phyloP scores from a whole-genome alignment of 2,797 vertebrate species.

The Malacoctenus gilli region DNA sequence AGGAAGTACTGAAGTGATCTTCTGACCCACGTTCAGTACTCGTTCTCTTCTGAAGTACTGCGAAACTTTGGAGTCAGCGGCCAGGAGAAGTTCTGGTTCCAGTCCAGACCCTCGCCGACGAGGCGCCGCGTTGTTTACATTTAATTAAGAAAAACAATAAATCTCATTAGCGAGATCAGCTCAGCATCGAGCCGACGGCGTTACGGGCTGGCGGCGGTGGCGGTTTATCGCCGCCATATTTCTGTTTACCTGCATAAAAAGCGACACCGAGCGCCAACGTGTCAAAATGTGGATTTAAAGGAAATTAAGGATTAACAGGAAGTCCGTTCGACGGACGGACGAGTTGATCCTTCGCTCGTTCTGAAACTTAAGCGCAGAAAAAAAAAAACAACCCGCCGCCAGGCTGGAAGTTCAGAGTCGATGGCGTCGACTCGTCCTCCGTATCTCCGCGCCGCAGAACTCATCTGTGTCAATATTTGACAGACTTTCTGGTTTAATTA shows the following conservation, averaged over 20 bases:
- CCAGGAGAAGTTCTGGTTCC: too few species aligned
- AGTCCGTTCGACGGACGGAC: conserved; percentile 14
- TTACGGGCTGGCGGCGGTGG: too few species aligned
- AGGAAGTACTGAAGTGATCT: too few species aligned
- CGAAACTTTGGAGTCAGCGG: too few species aligned
- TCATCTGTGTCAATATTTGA: conserved; percentile 79
- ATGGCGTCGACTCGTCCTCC: conserved; percentile 58
- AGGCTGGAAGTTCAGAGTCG: too few species aligned
- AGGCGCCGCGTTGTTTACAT: not conserved
- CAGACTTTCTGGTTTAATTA: conserved; percentile 73
- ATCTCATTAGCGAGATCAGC: too few species aligned
- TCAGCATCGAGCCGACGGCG: too few species aligned
- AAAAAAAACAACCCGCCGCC: conserved; percentile 12
- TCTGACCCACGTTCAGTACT: too few species aligned
- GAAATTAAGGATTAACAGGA: conserved; percentile 33
- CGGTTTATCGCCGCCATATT: not conserved
- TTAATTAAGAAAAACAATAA: not conserved
- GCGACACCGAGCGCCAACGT: conserved; percentile 8
- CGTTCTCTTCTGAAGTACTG: too few species aligned
- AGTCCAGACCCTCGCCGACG: not conserved
- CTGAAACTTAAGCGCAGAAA: conserved; percentile 32
- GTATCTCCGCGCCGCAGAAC: conserved; percentile 65
- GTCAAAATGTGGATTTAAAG: conserved; percentile 44
- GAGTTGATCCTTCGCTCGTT: conserved; percentile 17
- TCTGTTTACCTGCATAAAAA: conserved; percentile 5